Evolutionary conservation across 1,140 invertebrate species (phyloP).

Genomic region (Acyrthosiphon pisum): DNA sequence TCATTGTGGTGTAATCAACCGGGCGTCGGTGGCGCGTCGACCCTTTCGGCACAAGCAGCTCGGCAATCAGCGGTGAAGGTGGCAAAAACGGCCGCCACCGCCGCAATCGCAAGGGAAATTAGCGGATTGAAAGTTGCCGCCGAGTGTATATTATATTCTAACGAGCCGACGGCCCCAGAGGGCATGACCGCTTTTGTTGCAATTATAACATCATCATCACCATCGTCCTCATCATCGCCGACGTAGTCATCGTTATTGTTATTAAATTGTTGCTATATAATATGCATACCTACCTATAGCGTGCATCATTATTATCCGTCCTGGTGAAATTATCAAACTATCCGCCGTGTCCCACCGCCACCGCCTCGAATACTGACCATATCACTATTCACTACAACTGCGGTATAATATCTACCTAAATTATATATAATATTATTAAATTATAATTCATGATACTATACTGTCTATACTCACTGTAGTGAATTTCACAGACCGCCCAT

Average conservation of each 20-base stretch:
- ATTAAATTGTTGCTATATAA: not conserved
- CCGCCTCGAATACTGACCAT: not conserved
- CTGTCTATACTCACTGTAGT: no score
- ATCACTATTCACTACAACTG: not conserved
- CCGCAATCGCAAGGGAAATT: conserved; percentile 55
- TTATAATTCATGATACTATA: not conserved
- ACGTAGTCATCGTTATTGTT: not conserved
- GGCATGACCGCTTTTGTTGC: conserved; percentile 46
- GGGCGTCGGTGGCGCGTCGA: not conserved
- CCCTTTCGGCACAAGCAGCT: conserved; percentile 20
- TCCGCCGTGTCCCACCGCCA: not conserved
- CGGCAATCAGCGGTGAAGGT: conserved; percentile 24
- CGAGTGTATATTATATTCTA: conserved; percentile 15
- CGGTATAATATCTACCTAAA: no score
- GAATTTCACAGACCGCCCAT: no score
- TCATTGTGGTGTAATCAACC: conserved; percentile 46
- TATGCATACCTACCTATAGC: not conserved
- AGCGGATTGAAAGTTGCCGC: conserved; percentile 53
- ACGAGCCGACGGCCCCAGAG: conserved; percentile 30
- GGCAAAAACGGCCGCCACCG: not conserved
- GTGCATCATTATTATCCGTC: not conserved
- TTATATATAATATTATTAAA: not conserved
- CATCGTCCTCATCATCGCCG: not conserved
- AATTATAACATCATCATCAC: conserved; percentile 34
- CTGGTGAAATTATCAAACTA: not conserved